Conservation (phyloP, 2,797 vertebrate species). For the Neosilurus hyrtlii region DNA sequence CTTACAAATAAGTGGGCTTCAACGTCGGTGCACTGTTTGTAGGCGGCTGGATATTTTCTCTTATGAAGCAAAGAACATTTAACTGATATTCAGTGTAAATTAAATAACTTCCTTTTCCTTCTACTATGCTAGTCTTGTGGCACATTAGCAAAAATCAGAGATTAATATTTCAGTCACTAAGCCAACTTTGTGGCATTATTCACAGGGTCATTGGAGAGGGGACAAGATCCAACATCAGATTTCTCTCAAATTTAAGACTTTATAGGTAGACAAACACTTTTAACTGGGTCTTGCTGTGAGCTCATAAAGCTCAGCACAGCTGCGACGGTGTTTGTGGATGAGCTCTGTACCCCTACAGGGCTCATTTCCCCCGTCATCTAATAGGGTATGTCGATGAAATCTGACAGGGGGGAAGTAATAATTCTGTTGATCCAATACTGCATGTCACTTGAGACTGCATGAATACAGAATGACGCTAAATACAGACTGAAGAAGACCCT, state of each 20-base stretch:
- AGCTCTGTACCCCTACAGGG: constrained; percentile 43
- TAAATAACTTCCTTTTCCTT: constrained; percentile 1
- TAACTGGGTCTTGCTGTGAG: constrained; percentile 43
- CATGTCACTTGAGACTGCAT: constrained; percentile 52
- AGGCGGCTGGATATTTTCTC: constrained; percentile 5
- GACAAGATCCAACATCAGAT: constrained; percentile 38
- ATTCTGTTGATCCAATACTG: constrained; percentile 55
- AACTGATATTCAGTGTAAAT: constrained; percentile 13
- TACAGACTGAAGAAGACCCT: constrained; percentile 30
- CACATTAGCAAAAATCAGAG: constrained; percentile 33
- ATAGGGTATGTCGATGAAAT: constrained; percentile 59
- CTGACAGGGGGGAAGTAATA: constrained; percentile 56
- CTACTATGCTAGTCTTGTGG: neutral
- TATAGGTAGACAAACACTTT: constrained; percentile 52
- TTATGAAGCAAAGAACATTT: neutral
- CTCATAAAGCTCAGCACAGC: constrained; percentile 36
- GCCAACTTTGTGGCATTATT: constrained; percentile 1
- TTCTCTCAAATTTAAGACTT: constrained; percentile 39
- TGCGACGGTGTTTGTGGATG: constrained; percentile 34
- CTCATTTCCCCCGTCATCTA: constrained; percentile 53
- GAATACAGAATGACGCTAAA: constrained; percentile 48
- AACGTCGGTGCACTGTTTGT: neutral
- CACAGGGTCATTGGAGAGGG: constrained; percentile 6
- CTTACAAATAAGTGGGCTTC: neutral
- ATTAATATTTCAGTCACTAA: constrained; percentile 27